A percentile compares a stretch with the other conserved stretches of the same genome.
These are phyloP conservation scores for Pyrgilauda ruficollis DNA, from an alignment of 2,113 vertebrate species.

Conservation along the genomic window DNA sequence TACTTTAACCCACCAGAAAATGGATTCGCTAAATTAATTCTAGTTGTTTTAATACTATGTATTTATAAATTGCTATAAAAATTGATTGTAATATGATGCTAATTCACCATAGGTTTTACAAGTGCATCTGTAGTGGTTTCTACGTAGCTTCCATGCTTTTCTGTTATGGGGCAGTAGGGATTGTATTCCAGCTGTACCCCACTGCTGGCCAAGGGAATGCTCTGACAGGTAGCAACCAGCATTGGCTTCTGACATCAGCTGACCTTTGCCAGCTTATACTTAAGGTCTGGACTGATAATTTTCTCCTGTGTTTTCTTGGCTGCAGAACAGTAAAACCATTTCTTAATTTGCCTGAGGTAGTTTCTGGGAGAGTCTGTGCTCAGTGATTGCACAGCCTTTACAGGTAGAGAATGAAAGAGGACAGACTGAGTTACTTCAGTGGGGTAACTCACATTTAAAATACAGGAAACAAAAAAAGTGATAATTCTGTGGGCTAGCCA, in stretches of 20 bases:
- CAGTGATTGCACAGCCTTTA: neutral
- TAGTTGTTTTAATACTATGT: neutral
- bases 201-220: neutral
- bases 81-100: neutral
- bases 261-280: neutral
- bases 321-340: neutral
- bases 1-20: neutral
- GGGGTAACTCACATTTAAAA: neutral
- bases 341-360: neutral
- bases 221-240: neutral
- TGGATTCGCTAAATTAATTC: neutral
- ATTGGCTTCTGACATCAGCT: neutral
- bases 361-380: neutral
- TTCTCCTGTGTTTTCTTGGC: neutral
- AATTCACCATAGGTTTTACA: neutral
- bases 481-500: neutral
- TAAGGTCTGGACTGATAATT: neutral
- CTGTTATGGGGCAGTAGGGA: neutral
- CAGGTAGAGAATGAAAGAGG: neutral
- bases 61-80: neutral
- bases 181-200: neutral
- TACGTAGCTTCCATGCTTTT: neutral
- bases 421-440: neutral
- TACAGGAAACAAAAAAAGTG: neutral
- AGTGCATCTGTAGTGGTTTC: neutral